These are phyloP conservation scores for Helarctos malayanus DNA, from an alignment of 2,797 vertebrate species.

Conservation along the genomic window DNA sequence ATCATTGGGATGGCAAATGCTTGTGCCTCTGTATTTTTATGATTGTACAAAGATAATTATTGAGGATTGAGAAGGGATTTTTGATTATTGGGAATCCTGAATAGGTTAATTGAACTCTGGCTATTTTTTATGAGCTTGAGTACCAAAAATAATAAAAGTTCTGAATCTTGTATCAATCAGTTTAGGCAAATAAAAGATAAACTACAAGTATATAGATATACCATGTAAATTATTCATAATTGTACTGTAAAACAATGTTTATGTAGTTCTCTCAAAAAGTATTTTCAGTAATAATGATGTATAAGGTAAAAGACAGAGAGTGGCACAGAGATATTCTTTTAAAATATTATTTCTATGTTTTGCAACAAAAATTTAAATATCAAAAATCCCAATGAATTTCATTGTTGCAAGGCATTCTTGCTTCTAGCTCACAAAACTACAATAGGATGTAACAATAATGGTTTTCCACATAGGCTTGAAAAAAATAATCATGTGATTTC, in stretches of 20 bases:
- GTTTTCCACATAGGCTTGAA: background rate
- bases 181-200: slow-evolving; percentile 6
- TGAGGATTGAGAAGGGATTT: background rate
- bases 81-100: background rate
- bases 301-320: background rate
- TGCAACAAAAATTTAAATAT: background rate
- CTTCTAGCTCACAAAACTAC: background rate
- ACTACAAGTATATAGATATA: background rate
- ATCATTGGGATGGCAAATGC: background rate
- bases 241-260: background rate
- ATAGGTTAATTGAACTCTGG: background rate
- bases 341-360: slow-evolving; percentile 13
- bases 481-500: background rate
- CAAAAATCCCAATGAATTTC: background rate
- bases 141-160: background rate
- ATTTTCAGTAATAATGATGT: background rate
- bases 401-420: background rate
- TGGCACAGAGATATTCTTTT: background rate
- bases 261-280: background rate
- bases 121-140: background rate
- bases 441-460: background rate
- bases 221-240: background rate
- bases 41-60: background rate
- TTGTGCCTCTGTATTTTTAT: background rate
- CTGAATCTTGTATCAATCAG: background rate